A percentile compares a stretch with the other conserved stretches of the same genome.
Evolutionary conservation across 1,140 invertebrate species (phyloP).

Genomic region (Diorhabda elongata): DNA sequence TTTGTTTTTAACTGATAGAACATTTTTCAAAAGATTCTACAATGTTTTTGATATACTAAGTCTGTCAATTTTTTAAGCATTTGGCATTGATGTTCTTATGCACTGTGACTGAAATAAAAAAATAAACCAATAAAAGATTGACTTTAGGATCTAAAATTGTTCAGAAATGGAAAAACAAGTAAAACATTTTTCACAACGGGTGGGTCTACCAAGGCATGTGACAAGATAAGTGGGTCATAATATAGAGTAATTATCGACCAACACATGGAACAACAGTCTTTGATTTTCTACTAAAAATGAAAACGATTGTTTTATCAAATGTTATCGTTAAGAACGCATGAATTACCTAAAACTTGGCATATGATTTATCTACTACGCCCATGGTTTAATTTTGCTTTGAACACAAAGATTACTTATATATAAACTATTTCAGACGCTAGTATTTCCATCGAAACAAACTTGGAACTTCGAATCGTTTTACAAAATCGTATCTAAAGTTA

Average conservation of each 20-base stretch:
- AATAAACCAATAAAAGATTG: too few species aligned
- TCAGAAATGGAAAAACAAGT: too few species aligned
- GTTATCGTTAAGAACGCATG: too few species aligned
- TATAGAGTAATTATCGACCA: not conserved
- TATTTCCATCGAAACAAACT: not conserved
- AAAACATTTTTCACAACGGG: constrained; percentile 5
- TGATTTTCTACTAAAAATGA: constrained; percentile 2
- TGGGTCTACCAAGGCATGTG: constrained; percentile 26
- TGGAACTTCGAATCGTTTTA: not conserved
- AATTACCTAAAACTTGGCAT: constrained; percentile 28
- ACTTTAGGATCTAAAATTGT: too few species aligned
- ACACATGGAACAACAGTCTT: not conserved
- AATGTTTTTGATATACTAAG: too few species aligned
- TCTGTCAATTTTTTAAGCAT: too few species aligned
- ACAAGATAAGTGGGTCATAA: constrained; percentile 24
- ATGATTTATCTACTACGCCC: constrained; percentile 33
- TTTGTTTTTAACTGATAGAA: too few species aligned
- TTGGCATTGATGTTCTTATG: too few species aligned
- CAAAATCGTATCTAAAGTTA: not conserved
- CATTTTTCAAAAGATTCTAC: too few species aligned
- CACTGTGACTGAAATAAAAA: too few species aligned
- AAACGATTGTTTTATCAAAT: too few species aligned
- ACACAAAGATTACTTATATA: constrained; percentile 15
- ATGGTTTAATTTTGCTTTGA: constrained; percentile 24
- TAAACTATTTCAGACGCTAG: constrained; percentile 19